Percentiles rank a stretch among this genome's conserved stretches.
These are phyloP conservation scores for Tamandua tetradactyla DNA, from an alignment of 2,797 vertebrate genomes.

Conservation along the genomic window DNA sequence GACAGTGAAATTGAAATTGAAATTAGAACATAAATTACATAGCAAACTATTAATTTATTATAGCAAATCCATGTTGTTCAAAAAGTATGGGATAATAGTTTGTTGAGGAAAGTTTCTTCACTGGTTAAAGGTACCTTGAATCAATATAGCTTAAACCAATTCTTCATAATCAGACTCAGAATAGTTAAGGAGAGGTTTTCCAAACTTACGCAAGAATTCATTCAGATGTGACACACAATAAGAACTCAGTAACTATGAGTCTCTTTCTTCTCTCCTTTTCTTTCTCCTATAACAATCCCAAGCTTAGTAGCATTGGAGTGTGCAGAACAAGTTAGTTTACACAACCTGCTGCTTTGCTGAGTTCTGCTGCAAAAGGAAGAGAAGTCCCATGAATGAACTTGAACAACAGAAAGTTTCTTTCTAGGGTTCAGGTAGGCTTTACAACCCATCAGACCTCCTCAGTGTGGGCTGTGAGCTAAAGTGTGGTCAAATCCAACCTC, in stretches of 20 bases:
- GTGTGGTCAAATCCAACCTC: neutral
- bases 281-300: neutral
- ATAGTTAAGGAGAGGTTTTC: neutral
- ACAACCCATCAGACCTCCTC: neutral
- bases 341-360: neutral
- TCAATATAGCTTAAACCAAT: neutral
- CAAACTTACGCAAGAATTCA: neutral
- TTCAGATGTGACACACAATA: neutral
- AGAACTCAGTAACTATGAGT: neutral
- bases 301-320: neutral
- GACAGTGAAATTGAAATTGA: slow-evolving; percentile 71
- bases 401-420: neutral
- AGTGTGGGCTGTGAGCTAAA: neutral
- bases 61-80: neutral
- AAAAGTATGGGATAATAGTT: slow-evolving; percentile 52
- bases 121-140: neutral
- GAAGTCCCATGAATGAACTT: neutral
- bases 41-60: slow-evolving; percentile 61
- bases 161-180: neutral
- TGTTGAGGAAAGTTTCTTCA: slow-evolving; percentile 21
- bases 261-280: neutral
- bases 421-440: neutral
- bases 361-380: neutral
- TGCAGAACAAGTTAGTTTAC: neutral
- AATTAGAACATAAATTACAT: slow-evolving; percentile 72